Evolutionary conservation across 37 sponge, comb jelly and placozoan species (phyloP).

Genomic region (Lycopodina hypogea): DNA sequence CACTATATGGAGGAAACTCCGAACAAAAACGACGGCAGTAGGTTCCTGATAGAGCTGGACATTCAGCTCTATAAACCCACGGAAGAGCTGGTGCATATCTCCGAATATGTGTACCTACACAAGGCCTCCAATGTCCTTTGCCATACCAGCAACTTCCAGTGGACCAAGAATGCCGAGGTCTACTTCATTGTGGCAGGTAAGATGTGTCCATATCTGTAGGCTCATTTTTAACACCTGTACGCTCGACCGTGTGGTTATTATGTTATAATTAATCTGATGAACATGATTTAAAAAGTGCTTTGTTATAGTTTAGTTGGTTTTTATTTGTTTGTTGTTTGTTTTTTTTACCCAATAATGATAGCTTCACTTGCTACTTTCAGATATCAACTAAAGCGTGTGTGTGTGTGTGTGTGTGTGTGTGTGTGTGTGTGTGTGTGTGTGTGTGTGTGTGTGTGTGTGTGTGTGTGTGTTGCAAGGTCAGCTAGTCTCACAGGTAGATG

Average conservation of each 20-base stretch:
- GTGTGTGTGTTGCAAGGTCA: too few relatives aligned
- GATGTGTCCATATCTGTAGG: neutral
- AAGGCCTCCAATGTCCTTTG: constrained; percentile 12
- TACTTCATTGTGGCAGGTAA: constrained; percentile 51
- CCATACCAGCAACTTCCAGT: constrained; percentile 52
- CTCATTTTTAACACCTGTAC: too few relatives aligned
- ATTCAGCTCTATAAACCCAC: constrained; percentile 3
- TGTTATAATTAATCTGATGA: neutral
- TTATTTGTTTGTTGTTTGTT: too few relatives aligned
- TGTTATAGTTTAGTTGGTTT: neutral
- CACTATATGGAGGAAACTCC: constrained; percentile 37
- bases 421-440: too few relatives aligned
- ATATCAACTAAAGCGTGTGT: too few relatives aligned
- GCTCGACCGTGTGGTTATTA: neutral
- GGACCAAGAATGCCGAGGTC: constrained; percentile 53
- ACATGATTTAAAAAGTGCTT: neutral
- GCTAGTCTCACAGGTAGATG: too few relatives aligned
- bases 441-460: too few relatives aligned
- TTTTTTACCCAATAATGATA: too few relatives aligned
- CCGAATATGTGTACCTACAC: constrained; percentile 57
- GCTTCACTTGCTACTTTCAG: too few relatives aligned
- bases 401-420: too few relatives aligned
- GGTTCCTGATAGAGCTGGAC: constrained; percentile 49
- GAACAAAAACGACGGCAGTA: constrained; percentile 20
- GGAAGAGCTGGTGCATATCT: constrained; percentile 30